A percentile compares a stretch with the other conserved stretches of the same genome.
Conservation (phyloP, 1,140 invertebrate genomes). For the Rhizoglyphus robini region DNA sequence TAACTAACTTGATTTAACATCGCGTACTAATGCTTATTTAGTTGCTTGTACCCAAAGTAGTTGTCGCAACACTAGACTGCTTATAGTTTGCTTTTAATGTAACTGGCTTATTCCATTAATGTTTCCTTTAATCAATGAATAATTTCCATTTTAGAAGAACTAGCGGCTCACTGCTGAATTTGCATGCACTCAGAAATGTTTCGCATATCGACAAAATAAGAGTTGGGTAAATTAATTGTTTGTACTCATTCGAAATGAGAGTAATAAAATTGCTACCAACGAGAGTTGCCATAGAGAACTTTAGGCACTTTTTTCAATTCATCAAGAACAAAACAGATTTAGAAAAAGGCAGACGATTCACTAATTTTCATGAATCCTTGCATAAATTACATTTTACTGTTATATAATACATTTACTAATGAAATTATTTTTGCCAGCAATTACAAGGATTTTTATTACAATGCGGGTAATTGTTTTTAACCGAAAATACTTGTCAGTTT, state of each 20-base stretch:
- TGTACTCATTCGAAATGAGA: not conserved
- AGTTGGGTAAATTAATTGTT: not conserved
- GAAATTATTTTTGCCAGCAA: not conserved
- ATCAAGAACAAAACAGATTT: too few relatives aligned
- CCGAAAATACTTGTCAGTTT: too few relatives aligned
- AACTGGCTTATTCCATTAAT: too few relatives aligned
- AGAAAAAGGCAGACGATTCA: too few relatives aligned
- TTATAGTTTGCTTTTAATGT: too few relatives aligned
- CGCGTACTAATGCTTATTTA: too few relatives aligned
- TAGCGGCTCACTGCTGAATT: constrained; percentile 30
- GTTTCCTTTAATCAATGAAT: too few relatives aligned
- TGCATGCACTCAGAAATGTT: constrained; percentile 26
- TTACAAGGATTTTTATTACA: constrained; percentile 1
- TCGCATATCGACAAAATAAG: not conserved
- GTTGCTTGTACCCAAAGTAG: too few relatives aligned
- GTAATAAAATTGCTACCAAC: not conserved
- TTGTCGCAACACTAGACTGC: too few relatives aligned
- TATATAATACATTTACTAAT: not conserved
- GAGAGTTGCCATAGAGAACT: too few relatives aligned
- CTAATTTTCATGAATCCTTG: too few relatives aligned
- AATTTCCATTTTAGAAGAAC: constrained; percentile 22
- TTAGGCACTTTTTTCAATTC: too few relatives aligned
- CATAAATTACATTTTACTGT: not conserved
- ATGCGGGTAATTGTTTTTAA: not conserved
- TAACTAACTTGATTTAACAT: not conserved